A percentile compares a stretch with the other conserved stretches of the same genome.
These are phyloP conservation scores for Scomber colias DNA, from an alignment of 2,113 vertebrate genomes.

Conservation along the genomic window DNA sequence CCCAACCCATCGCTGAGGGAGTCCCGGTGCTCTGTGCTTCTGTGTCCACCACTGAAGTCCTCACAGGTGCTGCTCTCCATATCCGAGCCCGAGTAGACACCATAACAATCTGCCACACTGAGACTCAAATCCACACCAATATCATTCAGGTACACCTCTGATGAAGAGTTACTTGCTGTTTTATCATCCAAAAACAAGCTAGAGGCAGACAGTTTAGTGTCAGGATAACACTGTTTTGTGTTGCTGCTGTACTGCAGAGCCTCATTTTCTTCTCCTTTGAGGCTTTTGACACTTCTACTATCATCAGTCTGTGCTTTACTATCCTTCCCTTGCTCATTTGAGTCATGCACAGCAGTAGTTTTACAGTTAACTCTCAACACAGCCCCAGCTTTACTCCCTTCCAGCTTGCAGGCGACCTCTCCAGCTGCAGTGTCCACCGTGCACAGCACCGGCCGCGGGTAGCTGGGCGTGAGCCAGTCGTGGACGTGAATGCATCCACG, in stretches of 20 bases:
- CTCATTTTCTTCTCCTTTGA: constrained; percentile 55
- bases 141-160: constrained; percentile 72
- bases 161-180: constrained; percentile 69
- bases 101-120: constrained; percentile 66
- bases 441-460: constrained; percentile 90
- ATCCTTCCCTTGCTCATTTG: constrained; percentile 47
- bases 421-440: constrained; percentile 88
- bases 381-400: constrained; percentile 83
- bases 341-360: constrained; percentile 41
- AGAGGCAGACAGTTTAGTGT: constrained; percentile 30
- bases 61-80: constrained; percentile 83
- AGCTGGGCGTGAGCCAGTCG: constrained; percentile 83
- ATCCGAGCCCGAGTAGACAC: constrained; percentile 77
- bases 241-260: not conserved
- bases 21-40: constrained; percentile 68
- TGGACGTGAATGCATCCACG: constrained; percentile 92
- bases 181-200: constrained; percentile 65
- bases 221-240: constrained; percentile 37
- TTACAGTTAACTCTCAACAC: constrained; percentile 82
- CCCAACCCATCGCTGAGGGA: constrained; percentile 76
- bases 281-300: constrained; percentile 27
- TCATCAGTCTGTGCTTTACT: constrained; percentile 45
- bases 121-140: constrained; percentile 62
- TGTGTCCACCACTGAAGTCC: constrained; percentile 76
- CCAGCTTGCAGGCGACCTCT: constrained; percentile 87